Evolutionary conservation across 2,113 vertebrate species (phyloP), one percentile per base, ranked within the genome.

Genomic region (Nycticebus coucang): DNA sequence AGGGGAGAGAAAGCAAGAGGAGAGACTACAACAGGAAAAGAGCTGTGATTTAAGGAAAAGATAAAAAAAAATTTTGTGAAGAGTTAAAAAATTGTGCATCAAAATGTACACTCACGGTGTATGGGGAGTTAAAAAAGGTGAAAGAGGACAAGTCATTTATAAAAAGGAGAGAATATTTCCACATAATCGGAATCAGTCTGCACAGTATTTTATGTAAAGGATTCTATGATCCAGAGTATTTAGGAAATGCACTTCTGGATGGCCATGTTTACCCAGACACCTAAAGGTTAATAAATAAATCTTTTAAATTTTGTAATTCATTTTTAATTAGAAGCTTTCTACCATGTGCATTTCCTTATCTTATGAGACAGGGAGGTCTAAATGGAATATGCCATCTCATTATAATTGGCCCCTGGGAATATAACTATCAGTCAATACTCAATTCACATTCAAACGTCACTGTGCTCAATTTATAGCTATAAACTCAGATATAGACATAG

Each of bases 291-390:
- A 74, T 66, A 83, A 78, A 45, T 11, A 83, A 74, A 45, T 11
- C 4, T 28, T 68, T 71, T 66, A 75, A 18, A 82, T 66, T n/a
- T 74, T 77, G 59, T 75, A 74, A 87, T 82, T 84, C 10, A 17
- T 92, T 91, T 92, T 68, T 82, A 88, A 72, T 64, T 77, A 14
- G 41, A 79, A 86, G n/a, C 12, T 86, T 91, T 35, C 77, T 84
- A 68, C 57, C 68, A n/a, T 79, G 35, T 53, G 37, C 13, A 33
- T 72, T 41, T 53, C 60, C 19, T 64, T 86, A 28, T 86, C 78
- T 91, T 81, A 74, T 26, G 62, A 91, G 74, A 88, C 37, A 90
- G 7, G 60, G 72, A 7, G 14, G 74, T 62, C 45, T 69, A 71
- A 88, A 45, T 9, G 7, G 21, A 71, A 75, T 50, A 75, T 33